phyloP scores from a whole-genome alignment of 2,888 invertebrate genomes.

The Drosophila koepferae region DNA sequence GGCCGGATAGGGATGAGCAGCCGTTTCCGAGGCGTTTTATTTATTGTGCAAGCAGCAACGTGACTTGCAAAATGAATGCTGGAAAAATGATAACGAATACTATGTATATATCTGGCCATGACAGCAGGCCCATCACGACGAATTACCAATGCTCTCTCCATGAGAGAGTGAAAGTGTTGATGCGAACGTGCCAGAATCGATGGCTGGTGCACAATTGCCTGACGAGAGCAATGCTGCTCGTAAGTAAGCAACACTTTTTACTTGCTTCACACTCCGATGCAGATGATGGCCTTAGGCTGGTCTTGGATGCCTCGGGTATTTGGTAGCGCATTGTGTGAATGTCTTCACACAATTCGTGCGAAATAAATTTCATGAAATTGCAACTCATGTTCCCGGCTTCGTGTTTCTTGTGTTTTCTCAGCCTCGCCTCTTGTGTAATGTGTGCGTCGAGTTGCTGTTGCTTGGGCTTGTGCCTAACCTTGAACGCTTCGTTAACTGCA shows the following conservation, averaged over 20 bases:
- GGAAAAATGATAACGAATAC: constrained; percentile 75
- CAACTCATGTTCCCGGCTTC: constrained; percentile 66
- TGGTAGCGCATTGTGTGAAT: constrained; percentile 52
- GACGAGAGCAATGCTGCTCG: background rate
- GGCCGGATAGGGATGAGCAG: constrained; percentile 1
- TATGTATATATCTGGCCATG: constrained; percentile 28
- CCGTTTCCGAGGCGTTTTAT: constrained; percentile 41
- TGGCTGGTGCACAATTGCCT: background rate
- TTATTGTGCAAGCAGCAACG: constrained; percentile 63
- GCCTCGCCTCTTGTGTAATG: constrained; percentile 14
- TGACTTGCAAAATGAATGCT: constrained; percentile 74
- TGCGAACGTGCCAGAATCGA: constrained; percentile 14
- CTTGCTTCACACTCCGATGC: constrained; percentile 23
- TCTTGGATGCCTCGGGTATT: constrained; percentile 28
- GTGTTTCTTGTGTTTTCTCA: constrained; percentile 30
- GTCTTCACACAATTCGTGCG: constrained; percentile 64
- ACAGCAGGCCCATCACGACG: constrained; percentile 23
- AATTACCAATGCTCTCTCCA: constrained; percentile 23
- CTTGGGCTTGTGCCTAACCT: constrained; percentile 53
- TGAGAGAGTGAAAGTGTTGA: constrained; percentile 9
- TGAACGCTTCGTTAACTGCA: constrained; percentile 78
- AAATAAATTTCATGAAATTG: constrained; percentile 73
- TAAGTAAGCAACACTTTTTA: constrained; percentile 19
- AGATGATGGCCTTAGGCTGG: constrained; percentile 21
- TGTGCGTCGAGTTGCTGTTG: background rate